Percentiles rank a stretch among this genome's conserved stretches.
Conservation (phyloP, 1,140 invertebrate species). For the Danaus melanippus region DNA sequence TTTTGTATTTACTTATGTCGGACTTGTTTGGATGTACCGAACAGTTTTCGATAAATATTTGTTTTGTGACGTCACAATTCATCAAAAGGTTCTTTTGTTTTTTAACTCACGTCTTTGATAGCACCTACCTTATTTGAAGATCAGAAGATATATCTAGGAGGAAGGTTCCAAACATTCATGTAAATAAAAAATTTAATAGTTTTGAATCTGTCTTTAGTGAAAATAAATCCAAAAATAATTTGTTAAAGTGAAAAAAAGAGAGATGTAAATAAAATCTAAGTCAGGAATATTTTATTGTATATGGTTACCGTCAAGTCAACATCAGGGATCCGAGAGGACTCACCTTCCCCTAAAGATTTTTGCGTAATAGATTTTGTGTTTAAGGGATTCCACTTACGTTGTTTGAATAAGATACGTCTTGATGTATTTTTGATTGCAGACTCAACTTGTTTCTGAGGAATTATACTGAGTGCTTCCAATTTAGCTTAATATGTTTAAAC, state of each 20-base stretch:
- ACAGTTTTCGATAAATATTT: slow-evolving; percentile 10
- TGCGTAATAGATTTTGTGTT: slow-evolving; percentile 23
- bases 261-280: too few relatives aligned
- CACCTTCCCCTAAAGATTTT: slow-evolving; percentile 18
- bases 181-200: too few relatives aligned
- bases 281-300: slow-evolving; percentile 7
- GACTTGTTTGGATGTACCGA: too few relatives aligned
- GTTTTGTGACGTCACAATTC: slow-evolving; percentile 42
- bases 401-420: slow-evolving; percentile 20
- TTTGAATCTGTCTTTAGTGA: too few relatives aligned
- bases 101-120: slow-evolving; percentile 44
- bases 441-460: neutral
- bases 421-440: slow-evolving; percentile 20
- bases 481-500: too few relatives aligned
- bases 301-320: slow-evolving; percentile 12
- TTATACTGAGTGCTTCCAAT: too few relatives aligned
- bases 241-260: too few relatives aligned
- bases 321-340: slow-evolving; percentile 12
- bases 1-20: too few relatives aligned
- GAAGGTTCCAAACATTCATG: too few relatives aligned
- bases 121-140: too few relatives aligned
- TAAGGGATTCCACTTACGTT: slow-evolving; percentile 19
- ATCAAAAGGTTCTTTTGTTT: slow-evolving; percentile 51
- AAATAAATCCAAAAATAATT: too few relatives aligned
- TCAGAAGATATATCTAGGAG: too few relatives aligned